These are phyloP conservation scores for Myiozetetes cayanensis DNA, from an alignment of 2,113 vertebrate species.

Conservation along the genomic window DNA sequence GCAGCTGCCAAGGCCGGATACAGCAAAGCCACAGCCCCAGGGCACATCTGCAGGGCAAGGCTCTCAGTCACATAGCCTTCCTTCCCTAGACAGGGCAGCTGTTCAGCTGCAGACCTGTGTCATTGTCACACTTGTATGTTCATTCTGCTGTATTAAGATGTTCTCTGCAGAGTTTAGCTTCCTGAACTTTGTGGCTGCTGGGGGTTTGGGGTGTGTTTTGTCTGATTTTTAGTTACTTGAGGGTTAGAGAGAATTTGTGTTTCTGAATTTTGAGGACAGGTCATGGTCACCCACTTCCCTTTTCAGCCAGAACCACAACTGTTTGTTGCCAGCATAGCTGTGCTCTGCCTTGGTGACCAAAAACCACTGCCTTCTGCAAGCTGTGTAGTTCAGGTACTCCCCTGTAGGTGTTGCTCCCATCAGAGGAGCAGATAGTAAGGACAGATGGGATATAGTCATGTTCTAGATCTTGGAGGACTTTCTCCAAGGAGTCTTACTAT, in stretches of 20 bases:
- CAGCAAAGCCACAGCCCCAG: accelerated
- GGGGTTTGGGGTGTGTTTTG: neutral
- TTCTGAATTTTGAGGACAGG: neutral
- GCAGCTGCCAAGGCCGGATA: neutral
- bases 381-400: neutral
- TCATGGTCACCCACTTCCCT: neutral
- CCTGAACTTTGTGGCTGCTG: neutral
- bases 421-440: neutral
- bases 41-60: neutral
- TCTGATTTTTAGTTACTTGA: neutral
- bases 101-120: neutral
- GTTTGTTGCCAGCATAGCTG: neutral
- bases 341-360: neutral
- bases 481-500: neutral
- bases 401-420: neutral
- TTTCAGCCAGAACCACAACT: neutral
- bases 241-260: neutral
- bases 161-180: neutral
- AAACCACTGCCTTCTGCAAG: neutral
- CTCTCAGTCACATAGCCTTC: neutral
- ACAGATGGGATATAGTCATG: neutral
- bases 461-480: neutral
- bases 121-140: neutral
- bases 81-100: neutral
- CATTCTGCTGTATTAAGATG: neutral